phyloP scores from a whole-genome alignment of 2,888 invertebrate genomes.

The Parascotia fuliginaria region DNA sequence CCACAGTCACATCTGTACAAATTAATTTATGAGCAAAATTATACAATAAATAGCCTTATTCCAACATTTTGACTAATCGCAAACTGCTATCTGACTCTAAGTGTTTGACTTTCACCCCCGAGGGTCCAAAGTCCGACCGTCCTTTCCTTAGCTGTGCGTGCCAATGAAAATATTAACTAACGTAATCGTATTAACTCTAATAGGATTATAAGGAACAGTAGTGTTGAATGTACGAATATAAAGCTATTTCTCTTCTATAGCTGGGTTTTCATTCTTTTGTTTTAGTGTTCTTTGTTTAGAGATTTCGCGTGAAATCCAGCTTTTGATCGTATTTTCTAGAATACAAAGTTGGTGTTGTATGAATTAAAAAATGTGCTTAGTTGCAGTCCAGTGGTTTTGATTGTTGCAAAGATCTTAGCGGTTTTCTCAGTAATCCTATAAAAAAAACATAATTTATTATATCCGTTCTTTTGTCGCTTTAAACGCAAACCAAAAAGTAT shows the following conservation, averaged over 20 bases:
- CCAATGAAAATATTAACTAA: slow-evolving; percentile 36
- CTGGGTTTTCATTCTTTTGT: slow-evolving; percentile 37
- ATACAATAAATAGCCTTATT: slow-evolving; percentile 12
- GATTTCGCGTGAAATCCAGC: slow-evolving; percentile 27
- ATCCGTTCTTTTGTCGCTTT: background rate
- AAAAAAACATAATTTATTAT: background rate
- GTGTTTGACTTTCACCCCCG: slow-evolving; percentile 30
- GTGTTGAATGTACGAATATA: slow-evolving; percentile 26
- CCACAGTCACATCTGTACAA: slow-evolving; percentile 4
- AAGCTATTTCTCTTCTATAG: slow-evolving; percentile 29
- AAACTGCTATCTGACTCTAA: slow-evolving; percentile 23
- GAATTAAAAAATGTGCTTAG: slow-evolving; percentile 10
- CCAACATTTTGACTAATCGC: slow-evolving; percentile 26
- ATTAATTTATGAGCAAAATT: slow-evolving; percentile 24
- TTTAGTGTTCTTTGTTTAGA: slow-evolving; percentile 34
- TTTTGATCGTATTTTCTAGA: slow-evolving; percentile 27
- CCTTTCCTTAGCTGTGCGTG: background rate
- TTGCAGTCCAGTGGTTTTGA: slow-evolving; percentile 3
- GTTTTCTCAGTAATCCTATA: background rate
- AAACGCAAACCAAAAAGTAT: too few species aligned
- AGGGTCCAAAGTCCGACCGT: slow-evolving; percentile 10
- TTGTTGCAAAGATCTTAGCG: background rate
- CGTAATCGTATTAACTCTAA: slow-evolving; percentile 42
- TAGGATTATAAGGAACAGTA: slow-evolving; percentile 37
- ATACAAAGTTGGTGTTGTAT: slow-evolving; percentile 15